Conservation (phyloP, 2,888 invertebrate genomes). For the Dynastes hyllus region DNA sequence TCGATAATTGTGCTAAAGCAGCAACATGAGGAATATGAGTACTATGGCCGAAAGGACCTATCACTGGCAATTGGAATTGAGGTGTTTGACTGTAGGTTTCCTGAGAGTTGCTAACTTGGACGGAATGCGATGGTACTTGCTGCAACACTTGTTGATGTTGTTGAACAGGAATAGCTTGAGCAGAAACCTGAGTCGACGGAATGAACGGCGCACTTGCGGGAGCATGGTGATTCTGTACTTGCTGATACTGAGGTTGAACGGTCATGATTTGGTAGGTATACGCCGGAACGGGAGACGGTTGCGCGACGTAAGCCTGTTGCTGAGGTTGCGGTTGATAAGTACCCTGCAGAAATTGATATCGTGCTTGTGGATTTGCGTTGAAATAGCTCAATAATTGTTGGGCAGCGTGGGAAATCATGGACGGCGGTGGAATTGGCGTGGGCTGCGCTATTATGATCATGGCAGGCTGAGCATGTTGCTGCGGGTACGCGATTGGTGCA, state of each 20-base stretch:
- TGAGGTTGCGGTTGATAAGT: constrained; percentile 49
- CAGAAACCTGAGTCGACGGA: constrained; percentile 53
- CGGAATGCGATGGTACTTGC: constrained; percentile 24
- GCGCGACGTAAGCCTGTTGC: constrained; percentile 57
- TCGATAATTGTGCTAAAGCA: constrained; percentile 63
- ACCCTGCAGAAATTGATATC: constrained; percentile 60
- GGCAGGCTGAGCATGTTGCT: constrained; percentile 61
- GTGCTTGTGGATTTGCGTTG: constrained; percentile 65
- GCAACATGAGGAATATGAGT: constrained; percentile 59
- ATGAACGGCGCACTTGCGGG: constrained; percentile 46
- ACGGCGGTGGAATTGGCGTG: constrained; percentile 62
- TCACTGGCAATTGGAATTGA: constrained; percentile 48
- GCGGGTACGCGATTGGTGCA: constrained; percentile 41
- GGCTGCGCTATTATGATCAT: constrained; percentile 70
- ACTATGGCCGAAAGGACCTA: constrained; percentile 49
- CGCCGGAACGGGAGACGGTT: constrained; percentile 53
- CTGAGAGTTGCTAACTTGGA: constrained; percentile 43
- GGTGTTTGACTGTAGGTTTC: constrained; percentile 33
- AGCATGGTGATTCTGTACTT: constrained; percentile 38
- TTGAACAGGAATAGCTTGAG: constrained; percentile 40
- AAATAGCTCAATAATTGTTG: constrained; percentile 67
- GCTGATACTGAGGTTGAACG: constrained; percentile 48
- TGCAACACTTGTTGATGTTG: constrained; percentile 44
- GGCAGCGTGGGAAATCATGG: constrained; percentile 60
- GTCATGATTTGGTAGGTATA: constrained; percentile 42